Percentiles rank a stretch among this genome's conserved stretches.
Evolutionary conservation across 1,140 invertebrate species (phyloP).

Genomic region (Trichonephila inaurata): DNA sequence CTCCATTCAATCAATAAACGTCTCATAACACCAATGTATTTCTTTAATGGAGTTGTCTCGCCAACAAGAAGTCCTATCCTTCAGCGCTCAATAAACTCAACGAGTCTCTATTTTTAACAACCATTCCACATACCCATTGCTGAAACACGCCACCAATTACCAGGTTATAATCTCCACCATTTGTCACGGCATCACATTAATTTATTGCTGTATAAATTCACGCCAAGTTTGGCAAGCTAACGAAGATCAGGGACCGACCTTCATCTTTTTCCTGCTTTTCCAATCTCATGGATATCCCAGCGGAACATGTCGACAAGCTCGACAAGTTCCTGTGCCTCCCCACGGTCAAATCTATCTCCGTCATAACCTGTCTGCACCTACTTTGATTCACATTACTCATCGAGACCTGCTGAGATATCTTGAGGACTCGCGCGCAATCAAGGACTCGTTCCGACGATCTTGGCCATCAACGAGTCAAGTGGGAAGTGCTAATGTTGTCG

Average conservation of each 20-base stretch:
- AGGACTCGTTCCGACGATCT: neutral
- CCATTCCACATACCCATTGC: conserved; percentile 3
- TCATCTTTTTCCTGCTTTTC: neutral
- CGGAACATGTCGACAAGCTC: conserved; percentile 14
- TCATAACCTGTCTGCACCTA: conserved; percentile 49
- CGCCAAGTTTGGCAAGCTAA: conserved; percentile 6
- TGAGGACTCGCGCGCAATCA: conserved; percentile 4
- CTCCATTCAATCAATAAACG: neutral
- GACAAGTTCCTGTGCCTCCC: neutral
- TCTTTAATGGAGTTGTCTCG: conserved; percentile 1
- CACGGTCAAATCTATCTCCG: conserved; percentile 7
- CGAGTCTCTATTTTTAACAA: conserved; percentile 7
- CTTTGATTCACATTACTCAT: neutral
- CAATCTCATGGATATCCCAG: neutral
- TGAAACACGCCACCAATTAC: conserved; percentile 29
- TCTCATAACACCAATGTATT: neutral
- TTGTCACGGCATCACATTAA: conserved; percentile 30
- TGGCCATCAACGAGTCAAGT: neutral
- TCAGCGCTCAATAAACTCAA: neutral
- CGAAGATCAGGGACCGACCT: neutral
- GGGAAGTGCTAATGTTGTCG: conserved; percentile 50
- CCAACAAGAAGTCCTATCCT: neutral
- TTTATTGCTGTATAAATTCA: conserved; percentile 50
- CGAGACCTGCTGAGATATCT: neutral
- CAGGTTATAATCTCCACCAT: conserved; percentile 11